Conservation (phyloP, 2,888 invertebrate species). For the Malthinus flaveolus region DNA sequence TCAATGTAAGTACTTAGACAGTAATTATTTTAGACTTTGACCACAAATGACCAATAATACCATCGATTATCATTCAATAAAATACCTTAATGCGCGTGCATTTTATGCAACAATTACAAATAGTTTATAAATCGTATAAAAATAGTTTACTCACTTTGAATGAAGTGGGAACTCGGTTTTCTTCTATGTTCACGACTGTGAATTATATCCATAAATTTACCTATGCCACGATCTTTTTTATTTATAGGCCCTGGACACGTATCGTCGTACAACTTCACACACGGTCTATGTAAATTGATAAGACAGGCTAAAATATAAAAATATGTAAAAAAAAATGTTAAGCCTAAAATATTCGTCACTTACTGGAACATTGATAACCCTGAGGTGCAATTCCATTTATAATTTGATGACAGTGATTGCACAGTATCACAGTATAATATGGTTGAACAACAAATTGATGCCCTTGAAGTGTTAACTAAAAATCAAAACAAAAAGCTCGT, state of each 20-base stretch:
- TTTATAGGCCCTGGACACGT: conserved; percentile 53
- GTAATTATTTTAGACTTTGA: no score
- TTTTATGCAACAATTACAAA: no score
- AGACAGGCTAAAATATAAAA: conserved; percentile 44
- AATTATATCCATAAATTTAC: conserved; percentile 49
- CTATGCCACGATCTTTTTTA: conserved; percentile 50
- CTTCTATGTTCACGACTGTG: conserved; percentile 50
- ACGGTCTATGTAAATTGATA: conserved; percentile 53
- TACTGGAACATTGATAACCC: conserved; percentile 93
- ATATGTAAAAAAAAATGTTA: background rate
- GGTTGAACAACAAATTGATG: conserved; percentile 90
- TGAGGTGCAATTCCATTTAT: conserved; percentile 97
- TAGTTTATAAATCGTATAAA: background rate
- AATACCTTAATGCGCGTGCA: no score
- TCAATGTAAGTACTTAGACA: no score
- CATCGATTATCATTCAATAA: no score
- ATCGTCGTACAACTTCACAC: conserved; percentile 53
- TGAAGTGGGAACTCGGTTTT: conserved; percentile 54
- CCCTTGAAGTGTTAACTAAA: conserved; percentile 76
- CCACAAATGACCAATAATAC: no score
- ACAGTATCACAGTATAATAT: conserved; percentile 87
- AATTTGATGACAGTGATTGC: conserved; percentile 89
- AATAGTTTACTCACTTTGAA: conserved; percentile 51
- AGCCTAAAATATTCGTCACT: conserved; percentile 39
- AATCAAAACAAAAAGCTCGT: conserved; percentile 18